Evolutionary conservation across 1,140 invertebrate genomes (phyloP).

Genomic region (Cydia strobilella): DNA sequence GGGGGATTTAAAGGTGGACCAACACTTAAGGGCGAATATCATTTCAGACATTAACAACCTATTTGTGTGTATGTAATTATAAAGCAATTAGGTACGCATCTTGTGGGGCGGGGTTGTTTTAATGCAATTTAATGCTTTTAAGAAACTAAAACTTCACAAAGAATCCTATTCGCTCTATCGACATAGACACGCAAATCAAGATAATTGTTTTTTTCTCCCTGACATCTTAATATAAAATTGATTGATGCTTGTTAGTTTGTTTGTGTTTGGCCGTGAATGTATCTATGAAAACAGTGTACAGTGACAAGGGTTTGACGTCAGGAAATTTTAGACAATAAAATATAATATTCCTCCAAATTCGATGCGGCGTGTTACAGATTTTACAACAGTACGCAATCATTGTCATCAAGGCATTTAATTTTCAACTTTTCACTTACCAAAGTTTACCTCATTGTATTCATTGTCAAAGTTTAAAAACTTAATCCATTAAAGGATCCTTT

Average conservation of each 20-base stretch:
- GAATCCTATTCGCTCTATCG: too few relatives aligned
- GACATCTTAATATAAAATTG: too few relatives aligned
- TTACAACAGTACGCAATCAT: constrained; percentile 5
- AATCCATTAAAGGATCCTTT: constrained; percentile 76
- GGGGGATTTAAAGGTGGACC: constrained; percentile 53
- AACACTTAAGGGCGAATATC: constrained; percentile 35
- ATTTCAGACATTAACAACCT: background rate
- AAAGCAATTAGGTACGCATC: too few relatives aligned
- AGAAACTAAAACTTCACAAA: too few relatives aligned
- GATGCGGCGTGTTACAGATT: background rate
- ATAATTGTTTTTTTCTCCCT: too few relatives aligned
- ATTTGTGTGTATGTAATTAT: too few relatives aligned
- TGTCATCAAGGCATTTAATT: constrained; percentile 3
- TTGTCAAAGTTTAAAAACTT: constrained; percentile 77
- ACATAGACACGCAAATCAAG: too few relatives aligned
- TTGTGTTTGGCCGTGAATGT: too few relatives aligned
- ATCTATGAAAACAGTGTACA: background rate
- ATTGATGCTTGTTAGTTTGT: too few relatives aligned
- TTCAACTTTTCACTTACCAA: constrained; percentile 70
- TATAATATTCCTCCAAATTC: background rate
- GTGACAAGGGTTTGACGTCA: constrained; percentile 11
- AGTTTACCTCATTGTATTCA: constrained; percentile 73
- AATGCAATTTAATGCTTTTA: too few relatives aligned
- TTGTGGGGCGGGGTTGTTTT: too few relatives aligned
- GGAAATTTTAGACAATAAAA: background rate